A percentile compares a stretch with the other conserved stretches of the same genome.
phyloP scores from a whole-genome alignment of 2,797 vertebrate species.

The Lerista edwardsae region DNA sequence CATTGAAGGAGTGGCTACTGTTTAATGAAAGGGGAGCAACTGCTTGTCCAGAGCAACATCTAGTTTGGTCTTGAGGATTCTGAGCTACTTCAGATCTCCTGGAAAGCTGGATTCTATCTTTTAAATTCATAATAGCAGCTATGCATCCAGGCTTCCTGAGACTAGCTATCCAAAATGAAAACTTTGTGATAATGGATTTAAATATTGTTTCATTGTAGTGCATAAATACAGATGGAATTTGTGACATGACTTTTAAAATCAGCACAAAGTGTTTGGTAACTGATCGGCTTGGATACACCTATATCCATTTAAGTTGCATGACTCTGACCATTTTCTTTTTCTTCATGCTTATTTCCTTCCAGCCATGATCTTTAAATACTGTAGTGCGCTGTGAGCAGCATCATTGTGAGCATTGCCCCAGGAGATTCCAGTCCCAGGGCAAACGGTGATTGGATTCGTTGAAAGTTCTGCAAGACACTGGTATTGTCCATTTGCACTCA shows the following conservation, averaged over 20 bases:
- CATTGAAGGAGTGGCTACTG: background rate
- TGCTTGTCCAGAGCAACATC: background rate
- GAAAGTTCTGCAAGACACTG: conserved; percentile 86
- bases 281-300: background rate
- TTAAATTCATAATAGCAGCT: background rate
- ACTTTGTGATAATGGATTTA: conserved; percentile 9
- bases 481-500: conserved; percentile 86
- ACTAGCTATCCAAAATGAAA: conserved; percentile 28
- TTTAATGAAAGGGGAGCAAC: background rate
- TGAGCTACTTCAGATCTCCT: background rate
- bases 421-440: conserved; percentile 85
- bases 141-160: background rate
- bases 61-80: background rate
- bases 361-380: conserved; percentile 86
- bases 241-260: conserved; percentile 22
- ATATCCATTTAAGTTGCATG: conserved; percentile 17
- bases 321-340: conserved; percentile 12
- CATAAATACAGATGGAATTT: conserved; percentile 30
- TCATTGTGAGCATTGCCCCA: conserved; percentile 84
- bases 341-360: conserved; percentile 59
- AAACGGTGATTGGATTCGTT: conserved; percentile 84
- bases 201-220: background rate
- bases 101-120: background rate
- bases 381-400: conserved; percentile 85
- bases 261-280: conserved; percentile 19